phyloP scores from a whole-genome alignment of 2,888 invertebrate species.

The Caenorhabditis sp. region DNA sequence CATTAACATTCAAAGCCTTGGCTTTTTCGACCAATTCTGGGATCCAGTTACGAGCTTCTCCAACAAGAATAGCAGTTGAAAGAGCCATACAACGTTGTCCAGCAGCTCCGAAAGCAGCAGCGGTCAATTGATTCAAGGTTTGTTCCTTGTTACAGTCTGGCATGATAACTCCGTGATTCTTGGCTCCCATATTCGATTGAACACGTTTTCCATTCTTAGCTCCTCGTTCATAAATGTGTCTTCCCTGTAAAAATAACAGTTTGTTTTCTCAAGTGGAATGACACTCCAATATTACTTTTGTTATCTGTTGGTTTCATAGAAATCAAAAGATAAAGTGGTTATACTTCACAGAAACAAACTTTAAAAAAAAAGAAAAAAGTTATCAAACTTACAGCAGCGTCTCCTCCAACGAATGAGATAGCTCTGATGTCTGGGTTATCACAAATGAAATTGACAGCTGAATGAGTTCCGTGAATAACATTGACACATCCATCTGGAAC shows the following conservation, averaged over 20 bases:
- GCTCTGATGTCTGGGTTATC: constrained; percentile 94
- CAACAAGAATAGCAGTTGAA: constrained; percentile 87
- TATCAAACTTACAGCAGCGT: constrained; percentile 84
- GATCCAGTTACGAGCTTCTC: constrained; percentile 90
- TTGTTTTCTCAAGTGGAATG: neutral
- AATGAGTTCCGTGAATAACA: constrained; percentile 91
- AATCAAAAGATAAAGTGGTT: no score
- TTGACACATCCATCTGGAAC: constrained; percentile 95
- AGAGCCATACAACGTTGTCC: constrained; percentile 99
- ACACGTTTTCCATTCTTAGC: constrained; percentile 91
- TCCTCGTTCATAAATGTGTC: constrained; percentile 91
- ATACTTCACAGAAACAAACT: no score
- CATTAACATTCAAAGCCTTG: constrained; percentile 86
- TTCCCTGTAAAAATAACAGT: constrained; percentile 76
- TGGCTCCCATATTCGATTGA: constrained; percentile 98
- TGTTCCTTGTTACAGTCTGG: constrained; percentile 97
- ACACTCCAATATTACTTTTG: no score
- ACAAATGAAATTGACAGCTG: constrained; percentile 94
- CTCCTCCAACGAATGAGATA: constrained; percentile 97
- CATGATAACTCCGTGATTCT: constrained; percentile 96
- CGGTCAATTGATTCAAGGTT: constrained; percentile 85
- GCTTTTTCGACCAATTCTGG: constrained; percentile 84
- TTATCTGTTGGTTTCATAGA: no score
- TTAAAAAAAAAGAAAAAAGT: neutral
- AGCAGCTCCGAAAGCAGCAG: constrained; percentile 98